These are phyloP conservation scores for Macrosoma leucophasiata DNA, from an alignment of 2,888 invertebrate species.

Conservation along the genomic window DNA sequence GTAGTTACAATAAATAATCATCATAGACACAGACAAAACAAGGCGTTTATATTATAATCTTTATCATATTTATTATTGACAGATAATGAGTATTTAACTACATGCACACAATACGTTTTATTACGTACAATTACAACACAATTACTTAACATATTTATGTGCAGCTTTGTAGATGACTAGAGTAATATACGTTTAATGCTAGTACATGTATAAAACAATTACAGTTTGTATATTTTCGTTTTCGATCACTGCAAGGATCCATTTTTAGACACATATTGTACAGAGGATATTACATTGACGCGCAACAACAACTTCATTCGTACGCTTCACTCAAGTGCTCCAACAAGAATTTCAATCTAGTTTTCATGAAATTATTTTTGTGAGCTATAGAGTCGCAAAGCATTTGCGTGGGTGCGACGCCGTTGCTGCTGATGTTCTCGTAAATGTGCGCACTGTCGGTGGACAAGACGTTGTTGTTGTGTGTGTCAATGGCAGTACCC, in stretches of 20 bases:
- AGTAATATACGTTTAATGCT: slow-evolving; percentile 68
- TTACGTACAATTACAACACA: no score
- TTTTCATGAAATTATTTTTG: slow-evolving; percentile 68
- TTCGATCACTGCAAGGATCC: slow-evolving; percentile 77
- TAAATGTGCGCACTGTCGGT: slow-evolving; percentile 42
- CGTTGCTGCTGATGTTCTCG: slow-evolving; percentile 58
- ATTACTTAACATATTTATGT: slow-evolving; percentile 55
- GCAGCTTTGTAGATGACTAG: slow-evolving; percentile 74
- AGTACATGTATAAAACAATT: slow-evolving; percentile 62
- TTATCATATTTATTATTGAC: slow-evolving; percentile 50
- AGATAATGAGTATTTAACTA: slow-evolving; percentile 64
- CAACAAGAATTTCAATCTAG: slow-evolving; percentile 76
- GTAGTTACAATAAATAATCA: slow-evolving; percentile 41
- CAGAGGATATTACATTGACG: slow-evolving; percentile 65
- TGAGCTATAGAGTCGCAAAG: slow-evolving; percentile 70
- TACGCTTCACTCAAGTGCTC: slow-evolving; percentile 80
- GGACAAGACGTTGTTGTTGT: slow-evolving; percentile 44
- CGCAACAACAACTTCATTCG: slow-evolving; percentile 65
- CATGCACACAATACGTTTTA: slow-evolving; percentile 60
- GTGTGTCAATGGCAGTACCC: slow-evolving; percentile 61
- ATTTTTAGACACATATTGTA: slow-evolving; percentile 63
- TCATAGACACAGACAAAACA: slow-evolving; percentile 52
- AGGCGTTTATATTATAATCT: slow-evolving; percentile 47
- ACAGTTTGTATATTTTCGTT: slow-evolving; percentile 56
- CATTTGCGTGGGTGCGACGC: slow-evolving; percentile 60